A percentile compares a stretch with the other conserved stretches of the same genome.
Conservation (phyloP, 2,888 invertebrate genomes). For the Ophioninae sp. region DNA sequence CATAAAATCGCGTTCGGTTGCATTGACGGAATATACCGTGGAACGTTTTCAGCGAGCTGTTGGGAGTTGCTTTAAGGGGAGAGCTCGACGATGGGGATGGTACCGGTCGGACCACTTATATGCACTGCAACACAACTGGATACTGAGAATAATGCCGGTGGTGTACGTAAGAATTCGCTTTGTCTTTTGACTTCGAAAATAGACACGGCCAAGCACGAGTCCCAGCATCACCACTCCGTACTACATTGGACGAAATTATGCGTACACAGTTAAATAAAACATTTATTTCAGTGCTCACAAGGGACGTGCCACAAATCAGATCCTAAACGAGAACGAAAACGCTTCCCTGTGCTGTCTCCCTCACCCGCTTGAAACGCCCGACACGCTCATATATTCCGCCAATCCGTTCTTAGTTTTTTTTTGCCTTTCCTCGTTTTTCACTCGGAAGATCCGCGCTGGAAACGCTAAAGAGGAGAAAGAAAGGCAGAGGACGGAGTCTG, state of each 20-base stretch:
- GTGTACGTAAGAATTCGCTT: conserved; percentile 55
- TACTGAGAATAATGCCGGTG: conserved; percentile 45
- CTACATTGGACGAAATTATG: conserved; percentile 32
- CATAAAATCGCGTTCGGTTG: conserved; percentile 63
- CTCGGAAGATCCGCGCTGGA: conserved; percentile 1
- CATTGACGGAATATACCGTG: conserved; percentile 52
- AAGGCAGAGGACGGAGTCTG: conserved; percentile 38
- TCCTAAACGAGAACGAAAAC: conserved; percentile 57
- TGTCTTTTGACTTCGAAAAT: conserved; percentile 62
- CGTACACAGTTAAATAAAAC: conserved; percentile 45
- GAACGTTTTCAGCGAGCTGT: conserved; percentile 55
- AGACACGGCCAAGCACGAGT: conserved; percentile 57
- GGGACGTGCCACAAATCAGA: conserved; percentile 64
- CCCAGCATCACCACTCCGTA: conserved; percentile 41
- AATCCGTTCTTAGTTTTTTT: conserved; percentile 39
- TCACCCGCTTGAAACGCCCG: conserved; percentile 43
- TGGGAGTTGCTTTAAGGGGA: conserved; percentile 53
- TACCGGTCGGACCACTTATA: conserved; percentile 47
- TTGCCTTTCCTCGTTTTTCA: conserved; percentile 27
- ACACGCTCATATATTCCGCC: conserved; percentile 17
- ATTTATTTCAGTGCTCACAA: conserved; percentile 63
- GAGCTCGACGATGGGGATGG: conserved; percentile 53
- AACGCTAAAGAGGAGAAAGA: not conserved
- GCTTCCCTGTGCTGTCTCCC: conserved; percentile 38
- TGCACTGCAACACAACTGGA: conserved; percentile 11